These are phyloP conservation scores for Sarcophaga variegata DNA, from an alignment of 2,888 invertebrate genomes.

Conservation along the genomic window DNA sequence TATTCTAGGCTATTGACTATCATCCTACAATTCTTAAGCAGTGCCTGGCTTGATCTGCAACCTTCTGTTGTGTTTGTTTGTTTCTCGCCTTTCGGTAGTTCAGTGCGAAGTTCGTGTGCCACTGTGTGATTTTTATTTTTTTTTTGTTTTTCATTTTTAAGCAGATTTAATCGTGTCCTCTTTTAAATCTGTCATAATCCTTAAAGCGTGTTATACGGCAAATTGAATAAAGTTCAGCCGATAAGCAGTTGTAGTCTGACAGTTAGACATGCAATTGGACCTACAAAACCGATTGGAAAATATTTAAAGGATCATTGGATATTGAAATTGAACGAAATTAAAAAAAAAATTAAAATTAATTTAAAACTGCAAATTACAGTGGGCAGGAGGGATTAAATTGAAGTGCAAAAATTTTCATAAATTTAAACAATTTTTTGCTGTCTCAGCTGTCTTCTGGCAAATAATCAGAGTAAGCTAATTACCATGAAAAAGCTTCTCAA, in stretches of 20 bases:
- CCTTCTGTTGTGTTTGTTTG: background rate
- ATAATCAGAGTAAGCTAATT: too few species aligned
- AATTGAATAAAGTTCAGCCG: constrained; percentile 76
- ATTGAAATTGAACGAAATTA: constrained; percentile 10
- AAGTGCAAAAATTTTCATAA: too few species aligned
- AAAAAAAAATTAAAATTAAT: background rate
- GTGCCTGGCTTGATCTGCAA: too few species aligned
- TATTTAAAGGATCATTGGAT: constrained; percentile 51
- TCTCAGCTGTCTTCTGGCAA: background rate
- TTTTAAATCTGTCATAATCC: constrained; percentile 79
- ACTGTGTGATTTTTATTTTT: background rate
- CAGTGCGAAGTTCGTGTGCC: constrained; percentile 39
- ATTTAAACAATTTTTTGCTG: too few species aligned
- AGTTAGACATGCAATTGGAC: background rate
- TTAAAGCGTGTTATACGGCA: constrained; percentile 80
- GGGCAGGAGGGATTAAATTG: background rate
- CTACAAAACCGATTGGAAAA: constrained; percentile 5
- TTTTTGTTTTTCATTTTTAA: constrained; percentile 6
- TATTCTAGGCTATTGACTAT: background rate
- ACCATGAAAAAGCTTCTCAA: too few species aligned
- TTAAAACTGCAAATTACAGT: constrained; percentile 40
- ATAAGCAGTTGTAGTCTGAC: constrained; percentile 23
- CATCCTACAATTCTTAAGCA: background rate
- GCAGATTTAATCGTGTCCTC: constrained; percentile 56
- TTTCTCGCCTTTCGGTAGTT: background rate